Evolutionary conservation across 2,888 invertebrate genomes (phyloP).

Genomic region (Aspidiotus destructor): DNA sequence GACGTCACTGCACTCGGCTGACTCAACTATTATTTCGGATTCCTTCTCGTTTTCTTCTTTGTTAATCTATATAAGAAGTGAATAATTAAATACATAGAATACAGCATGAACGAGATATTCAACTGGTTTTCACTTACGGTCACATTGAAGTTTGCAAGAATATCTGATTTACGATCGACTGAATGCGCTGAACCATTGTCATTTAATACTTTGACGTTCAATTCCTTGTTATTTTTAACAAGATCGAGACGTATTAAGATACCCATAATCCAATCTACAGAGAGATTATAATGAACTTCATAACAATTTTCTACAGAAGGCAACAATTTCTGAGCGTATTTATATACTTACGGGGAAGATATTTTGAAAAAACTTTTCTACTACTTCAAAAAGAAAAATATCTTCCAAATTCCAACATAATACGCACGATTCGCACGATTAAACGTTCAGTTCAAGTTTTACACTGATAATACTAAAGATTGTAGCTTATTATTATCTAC

Average conservation of each 20-base stretch:
- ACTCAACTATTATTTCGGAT: not conserved
- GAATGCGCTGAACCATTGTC: not conserved
- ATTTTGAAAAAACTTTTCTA: too few species aligned
- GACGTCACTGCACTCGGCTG: not conserved
- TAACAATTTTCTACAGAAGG: too few species aligned
- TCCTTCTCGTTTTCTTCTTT: not conserved
- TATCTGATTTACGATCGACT: not conserved
- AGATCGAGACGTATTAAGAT: slow-evolving; percentile 1
- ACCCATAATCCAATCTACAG: not conserved
- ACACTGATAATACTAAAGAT: too few species aligned
- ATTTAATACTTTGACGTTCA: not conserved
- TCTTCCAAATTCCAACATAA: too few species aligned
- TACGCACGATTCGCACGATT: too few species aligned
- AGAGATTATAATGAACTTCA: too few species aligned
- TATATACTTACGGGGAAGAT: too few species aligned
- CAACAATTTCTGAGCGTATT: too few species aligned
- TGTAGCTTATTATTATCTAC: too few species aligned
- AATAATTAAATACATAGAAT: not conserved
- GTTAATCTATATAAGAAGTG: not conserved
- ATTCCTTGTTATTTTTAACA: not conserved
- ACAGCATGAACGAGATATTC: not conserved
- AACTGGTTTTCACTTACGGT: not conserved
- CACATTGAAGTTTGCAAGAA: slow-evolving; percentile 4
- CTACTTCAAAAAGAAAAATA: too few species aligned
- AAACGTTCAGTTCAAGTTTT: too few species aligned